Conservation (phyloP, 2,113 vertebrate genomes). For the Probosciger aterrimus region DNA sequence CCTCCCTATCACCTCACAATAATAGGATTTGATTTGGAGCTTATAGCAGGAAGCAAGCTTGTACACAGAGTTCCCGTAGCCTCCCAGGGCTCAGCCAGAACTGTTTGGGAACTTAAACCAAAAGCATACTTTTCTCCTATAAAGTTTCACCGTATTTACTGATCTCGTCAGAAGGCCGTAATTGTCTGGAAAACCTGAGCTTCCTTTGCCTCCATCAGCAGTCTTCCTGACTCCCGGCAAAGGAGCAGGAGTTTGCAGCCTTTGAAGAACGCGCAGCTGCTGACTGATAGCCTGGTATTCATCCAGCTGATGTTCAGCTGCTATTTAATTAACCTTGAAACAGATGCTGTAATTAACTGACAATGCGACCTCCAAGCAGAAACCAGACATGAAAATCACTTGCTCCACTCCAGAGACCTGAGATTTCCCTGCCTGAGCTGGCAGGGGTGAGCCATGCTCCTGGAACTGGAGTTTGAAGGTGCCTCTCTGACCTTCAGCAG, state of each 20-base stretch:
- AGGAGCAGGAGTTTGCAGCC: background rate
- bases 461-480: background rate
- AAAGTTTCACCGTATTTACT: slow-evolving; percentile 42
- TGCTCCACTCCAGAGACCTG: background rate
- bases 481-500: background rate
- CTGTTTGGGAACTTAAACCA: slow-evolving; percentile 48
- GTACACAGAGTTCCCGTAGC: slow-evolving; percentile 25
- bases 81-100: background rate
- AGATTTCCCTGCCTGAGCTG: background rate
- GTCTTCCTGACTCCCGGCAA: background rate
- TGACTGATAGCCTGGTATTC: background rate
- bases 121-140: slow-evolving; percentile 45
- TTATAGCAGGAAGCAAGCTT: slow-evolving; percentile 28
- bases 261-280: background rate
- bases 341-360: background rate
- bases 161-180: slow-evolving; percentile 31
- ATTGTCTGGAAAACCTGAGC: slow-evolving; percentile 39
- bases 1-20: slow-evolving; percentile 11
- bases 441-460: background rate
- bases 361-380: background rate
- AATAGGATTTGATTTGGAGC: slow-evolving; percentile 13
- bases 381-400: background rate
- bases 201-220: background rate
- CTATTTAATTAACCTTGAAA: background rate
- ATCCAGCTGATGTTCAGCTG: slow-evolving; percentile 19